Conservation (phyloP, 2,888 invertebrate genomes). For the Oligia fasciuncula region DNA sequence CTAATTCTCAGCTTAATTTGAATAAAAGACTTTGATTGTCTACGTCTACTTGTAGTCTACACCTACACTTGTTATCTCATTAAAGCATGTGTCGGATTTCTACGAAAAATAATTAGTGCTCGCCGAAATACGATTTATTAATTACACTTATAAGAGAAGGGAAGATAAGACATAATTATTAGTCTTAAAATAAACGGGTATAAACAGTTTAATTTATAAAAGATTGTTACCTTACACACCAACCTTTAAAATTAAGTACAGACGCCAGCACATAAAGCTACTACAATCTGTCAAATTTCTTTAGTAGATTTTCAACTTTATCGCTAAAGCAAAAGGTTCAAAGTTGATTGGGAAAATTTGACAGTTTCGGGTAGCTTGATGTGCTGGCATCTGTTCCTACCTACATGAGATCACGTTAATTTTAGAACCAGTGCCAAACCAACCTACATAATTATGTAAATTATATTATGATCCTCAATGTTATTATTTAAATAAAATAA, state of each 20-base stretch:
- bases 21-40: too few species aligned
- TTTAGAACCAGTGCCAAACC: background rate
- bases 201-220: background rate
- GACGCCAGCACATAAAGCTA: too few species aligned
- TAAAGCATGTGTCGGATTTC: background rate
- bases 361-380: too few species aligned
- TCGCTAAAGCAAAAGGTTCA: too few species aligned
- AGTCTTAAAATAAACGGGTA: background rate
- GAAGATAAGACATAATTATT: too few species aligned
- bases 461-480: background rate
- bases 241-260: background rate
- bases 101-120: background rate
- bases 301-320: too few species aligned
- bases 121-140: background rate
- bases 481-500: background rate
- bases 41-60: too few species aligned
- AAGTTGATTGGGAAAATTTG: too few species aligned
- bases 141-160: background rate
- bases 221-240: background rate
- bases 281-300: too few species aligned
- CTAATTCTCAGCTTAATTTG: too few species aligned
- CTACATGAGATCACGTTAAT: background rate
- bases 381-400: too few species aligned
- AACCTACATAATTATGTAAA: background rate
- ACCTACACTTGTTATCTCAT: too few species aligned